A percentile compares a stretch with the other conserved stretches of the same genome.
phyloP scores from a whole-genome alignment of 2,113 vertebrate species.

The Phyllostomus hastatus region DNA sequence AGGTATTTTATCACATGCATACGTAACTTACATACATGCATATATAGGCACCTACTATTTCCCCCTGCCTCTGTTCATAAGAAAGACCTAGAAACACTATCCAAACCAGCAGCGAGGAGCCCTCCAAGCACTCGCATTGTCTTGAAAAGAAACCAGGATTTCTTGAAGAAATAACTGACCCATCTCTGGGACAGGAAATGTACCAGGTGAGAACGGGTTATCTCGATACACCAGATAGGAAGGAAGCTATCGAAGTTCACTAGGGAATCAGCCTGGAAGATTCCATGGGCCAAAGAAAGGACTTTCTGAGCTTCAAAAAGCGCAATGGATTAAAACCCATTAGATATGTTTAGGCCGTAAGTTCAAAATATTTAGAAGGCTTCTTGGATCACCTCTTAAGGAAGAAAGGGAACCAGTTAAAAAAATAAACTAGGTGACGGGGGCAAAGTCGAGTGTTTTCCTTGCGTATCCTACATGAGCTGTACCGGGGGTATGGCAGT shows the following conservation, averaged over 20 bases:
- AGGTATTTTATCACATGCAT: neutral
- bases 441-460: neutral
- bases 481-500: neutral
- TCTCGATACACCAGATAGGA: neutral
- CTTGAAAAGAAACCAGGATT: neutral
- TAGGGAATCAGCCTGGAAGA: neutral
- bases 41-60: neutral
- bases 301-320: neutral
- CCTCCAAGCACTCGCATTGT: neutral
- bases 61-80: neutral
- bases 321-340: neutral
- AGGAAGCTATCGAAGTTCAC: neutral
- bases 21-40: neutral
- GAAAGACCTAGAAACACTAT: neutral
- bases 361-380: neutral
- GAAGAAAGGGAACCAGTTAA: neutral
- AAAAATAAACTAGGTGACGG: neutral
- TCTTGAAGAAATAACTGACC: neutral
- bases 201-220: neutral
- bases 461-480: neutral
- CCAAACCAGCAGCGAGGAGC: neutral
- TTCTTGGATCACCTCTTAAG: neutral
- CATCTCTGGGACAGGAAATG: neutral
- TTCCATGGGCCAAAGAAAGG: neutral
- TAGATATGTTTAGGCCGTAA: neutral